Evolutionary conservation across 2,113 vertebrate genomes (phyloP).

Genomic region (Heterocephalus glaber): DNA sequence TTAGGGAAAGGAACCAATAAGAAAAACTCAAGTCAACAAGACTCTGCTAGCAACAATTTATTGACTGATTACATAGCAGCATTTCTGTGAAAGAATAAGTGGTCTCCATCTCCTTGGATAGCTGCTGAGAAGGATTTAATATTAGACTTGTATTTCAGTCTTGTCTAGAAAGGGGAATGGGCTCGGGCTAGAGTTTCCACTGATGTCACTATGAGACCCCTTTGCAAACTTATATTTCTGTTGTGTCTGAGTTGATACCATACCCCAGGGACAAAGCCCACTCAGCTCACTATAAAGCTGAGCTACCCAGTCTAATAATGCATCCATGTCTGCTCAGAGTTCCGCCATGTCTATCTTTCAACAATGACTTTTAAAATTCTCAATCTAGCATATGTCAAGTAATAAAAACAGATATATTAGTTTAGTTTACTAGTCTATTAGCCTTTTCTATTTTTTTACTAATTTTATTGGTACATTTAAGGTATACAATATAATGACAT

Average conservation of each 20-base stretch:
- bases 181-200: not conserved
- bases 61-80: not conserved
- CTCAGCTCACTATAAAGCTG: not conserved
- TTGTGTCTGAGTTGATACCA: not conserved
- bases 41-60: not conserved
- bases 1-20: not conserved
- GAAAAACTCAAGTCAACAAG: not conserved
- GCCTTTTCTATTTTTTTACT: conserved; percentile 6
- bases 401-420: not conserved
- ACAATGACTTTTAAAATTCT: not conserved
- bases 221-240: not conserved
- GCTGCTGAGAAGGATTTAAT: not conserved
- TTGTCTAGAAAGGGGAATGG: not conserved
- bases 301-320: not conserved
- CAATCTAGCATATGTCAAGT: not conserved
- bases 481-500: too few relatives aligned
- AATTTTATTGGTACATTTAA: too few relatives aligned
- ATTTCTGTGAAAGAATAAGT: not conserved
- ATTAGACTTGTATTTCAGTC: not conserved
- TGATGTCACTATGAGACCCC: not conserved
- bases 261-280: not conserved
- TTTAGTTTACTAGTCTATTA: not conserved
- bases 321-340: not conserved
- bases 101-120: not conserved
- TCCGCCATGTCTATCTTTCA: not conserved